phyloP scores from a whole-genome alignment of 2,888 invertebrate genomes.

The Periphyllus acericola region DNA sequence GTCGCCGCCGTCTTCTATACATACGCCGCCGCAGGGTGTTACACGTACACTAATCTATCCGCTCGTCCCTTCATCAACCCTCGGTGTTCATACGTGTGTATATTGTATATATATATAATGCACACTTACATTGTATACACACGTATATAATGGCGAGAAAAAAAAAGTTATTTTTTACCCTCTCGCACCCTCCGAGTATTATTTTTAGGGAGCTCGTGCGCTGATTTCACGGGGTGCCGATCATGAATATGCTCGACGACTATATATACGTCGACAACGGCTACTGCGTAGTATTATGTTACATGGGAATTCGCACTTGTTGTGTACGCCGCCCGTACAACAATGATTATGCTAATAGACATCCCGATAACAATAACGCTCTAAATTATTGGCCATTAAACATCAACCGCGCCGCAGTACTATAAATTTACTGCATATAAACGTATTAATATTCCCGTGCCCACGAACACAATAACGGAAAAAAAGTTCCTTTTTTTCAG shows the following conservation, averaged over 20 bases:
- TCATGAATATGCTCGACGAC: slow-evolving; percentile 30
- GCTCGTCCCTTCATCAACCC: not conserved
- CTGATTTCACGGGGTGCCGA: slow-evolving; percentile 61
- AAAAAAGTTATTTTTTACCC: slow-evolving; percentile 36
- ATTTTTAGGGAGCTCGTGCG: slow-evolving; percentile 49
- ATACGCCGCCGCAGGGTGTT: not conserved
- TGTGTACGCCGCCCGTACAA: slow-evolving; percentile 18
- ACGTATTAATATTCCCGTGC: not conserved
- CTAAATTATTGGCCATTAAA: slow-evolving; percentile 60
- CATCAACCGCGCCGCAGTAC: slow-evolving; percentile 24
- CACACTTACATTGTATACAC: not conserved
- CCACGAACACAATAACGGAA: not conserved
- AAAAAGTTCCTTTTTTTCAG: not conserved
- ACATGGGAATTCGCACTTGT: slow-evolving; percentile 62
- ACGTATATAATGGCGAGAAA: slow-evolving; percentile 10
- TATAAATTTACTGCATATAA: not conserved
- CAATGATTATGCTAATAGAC: slow-evolving; percentile 58
- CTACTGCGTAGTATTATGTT: not conserved
- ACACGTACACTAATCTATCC: not conserved
- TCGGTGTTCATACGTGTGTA: not conserved
- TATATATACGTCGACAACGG: not conserved
- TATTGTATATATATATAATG: not conserved
- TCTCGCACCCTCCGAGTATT: slow-evolving; percentile 34
- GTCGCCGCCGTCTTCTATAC: not conserved
- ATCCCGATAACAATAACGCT: slow-evolving; percentile 47